These are phyloP conservation scores for Pocillopora damicornis DNA, from an alignment of 64 coral and sea anemone genomes.

Conservation along the genomic window DNA sequence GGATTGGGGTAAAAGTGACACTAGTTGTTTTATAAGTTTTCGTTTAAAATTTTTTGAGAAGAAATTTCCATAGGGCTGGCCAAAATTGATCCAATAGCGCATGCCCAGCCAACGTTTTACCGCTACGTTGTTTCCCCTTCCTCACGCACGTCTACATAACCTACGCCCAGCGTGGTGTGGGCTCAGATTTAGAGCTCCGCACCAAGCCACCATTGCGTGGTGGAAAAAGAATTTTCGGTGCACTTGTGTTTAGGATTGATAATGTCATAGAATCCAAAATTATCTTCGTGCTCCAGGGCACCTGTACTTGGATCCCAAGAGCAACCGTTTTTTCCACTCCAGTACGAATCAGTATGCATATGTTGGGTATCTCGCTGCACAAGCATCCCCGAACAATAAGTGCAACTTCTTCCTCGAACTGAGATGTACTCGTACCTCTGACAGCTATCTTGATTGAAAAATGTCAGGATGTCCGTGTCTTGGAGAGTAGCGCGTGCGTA, in stretches of 20 bases:
- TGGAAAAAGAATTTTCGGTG: constrained; percentile 22
- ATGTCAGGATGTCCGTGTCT: constrained; percentile 15
- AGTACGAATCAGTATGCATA: constrained; percentile 33
- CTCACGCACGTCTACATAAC: neutral
- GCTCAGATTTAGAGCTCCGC: neutral
- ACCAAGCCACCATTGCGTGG: constrained; percentile 61
- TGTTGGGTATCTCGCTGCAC: constrained; percentile 20
- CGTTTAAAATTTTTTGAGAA: no score
- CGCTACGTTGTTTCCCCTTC: neutral
- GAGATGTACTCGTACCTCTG: constrained; percentile 7
- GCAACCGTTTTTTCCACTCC: constrained; percentile 15
- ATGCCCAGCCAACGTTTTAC: neutral
- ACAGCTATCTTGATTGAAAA: constrained; percentile 20
- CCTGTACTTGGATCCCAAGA: neutral
- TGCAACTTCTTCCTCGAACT: constrained; percentile 21
- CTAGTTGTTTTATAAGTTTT: no score
- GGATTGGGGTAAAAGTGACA: no score
- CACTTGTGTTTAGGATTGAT: constrained; percentile 20
- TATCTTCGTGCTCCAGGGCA: neutral
- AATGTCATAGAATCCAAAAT: constrained; percentile 26
- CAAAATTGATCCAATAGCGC: no score
- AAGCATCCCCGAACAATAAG: neutral
- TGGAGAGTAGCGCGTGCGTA: constrained; percentile 24
- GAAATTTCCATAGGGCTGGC: no score
- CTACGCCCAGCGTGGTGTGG: no score